Evolutionary conservation across 2,797 vertebrate species (phyloP).

Genomic region (Fundulus diaphanus): DNA sequence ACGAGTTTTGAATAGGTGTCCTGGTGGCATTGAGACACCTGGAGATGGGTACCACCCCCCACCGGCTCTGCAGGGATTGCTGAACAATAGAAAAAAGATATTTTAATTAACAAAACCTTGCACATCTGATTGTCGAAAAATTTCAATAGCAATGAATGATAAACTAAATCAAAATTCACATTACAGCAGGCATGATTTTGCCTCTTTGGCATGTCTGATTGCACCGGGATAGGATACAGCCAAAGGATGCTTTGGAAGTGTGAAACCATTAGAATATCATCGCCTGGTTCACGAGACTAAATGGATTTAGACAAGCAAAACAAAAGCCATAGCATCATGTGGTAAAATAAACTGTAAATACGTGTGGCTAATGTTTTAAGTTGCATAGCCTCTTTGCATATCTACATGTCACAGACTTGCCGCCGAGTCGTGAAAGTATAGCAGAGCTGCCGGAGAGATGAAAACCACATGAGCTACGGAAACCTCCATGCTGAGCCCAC

Average conservation of each 20-base stretch:
- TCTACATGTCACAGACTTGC: background rate
- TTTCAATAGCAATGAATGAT: background rate
- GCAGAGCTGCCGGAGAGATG: background rate
- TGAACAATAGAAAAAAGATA: no score
- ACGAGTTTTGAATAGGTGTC: no score
- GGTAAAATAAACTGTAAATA: background rate
- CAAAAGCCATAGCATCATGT: background rate
- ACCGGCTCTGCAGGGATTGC: no score
- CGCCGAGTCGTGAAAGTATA: background rate
- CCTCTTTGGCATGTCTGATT: background rate
- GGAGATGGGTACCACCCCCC: no score
- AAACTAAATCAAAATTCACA: no score
- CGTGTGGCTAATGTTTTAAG: background rate
- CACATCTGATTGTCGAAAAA: background rate
- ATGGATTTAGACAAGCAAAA: background rate
- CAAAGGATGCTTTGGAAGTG: no score
- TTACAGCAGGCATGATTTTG: no score
- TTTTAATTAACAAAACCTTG: background rate
- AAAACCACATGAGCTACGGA: constrained; percentile 52
- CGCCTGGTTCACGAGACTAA: background rate
- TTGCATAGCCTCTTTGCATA: background rate
- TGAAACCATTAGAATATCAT: background rate
- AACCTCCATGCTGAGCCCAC: constrained; percentile 23
- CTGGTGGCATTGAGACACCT: no score
- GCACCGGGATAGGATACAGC: background rate